Percentiles rank a stretch among this genome's conserved stretches.
Conservation (phyloP, 64 coral and sea anemone genomes). For the Pocillopora verrucosa region DNA sequence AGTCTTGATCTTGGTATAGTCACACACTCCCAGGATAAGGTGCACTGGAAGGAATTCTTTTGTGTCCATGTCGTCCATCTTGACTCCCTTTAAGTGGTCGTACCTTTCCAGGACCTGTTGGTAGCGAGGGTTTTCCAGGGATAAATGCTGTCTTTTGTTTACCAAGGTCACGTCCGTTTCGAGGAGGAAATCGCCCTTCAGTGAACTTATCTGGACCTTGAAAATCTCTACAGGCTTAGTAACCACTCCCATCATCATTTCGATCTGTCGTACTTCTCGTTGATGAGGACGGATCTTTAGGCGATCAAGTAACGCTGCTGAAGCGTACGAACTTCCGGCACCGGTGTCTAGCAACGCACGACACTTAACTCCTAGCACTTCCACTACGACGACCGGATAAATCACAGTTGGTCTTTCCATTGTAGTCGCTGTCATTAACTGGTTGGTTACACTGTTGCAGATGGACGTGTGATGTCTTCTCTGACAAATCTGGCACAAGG, state of each 20-base stretch:
- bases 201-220: conserved; percentile 11
- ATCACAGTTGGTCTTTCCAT: neutral
- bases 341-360: too few relatives aligned
- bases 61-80: too few relatives aligned
- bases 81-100: conserved; percentile 55
- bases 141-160: too few relatives aligned
- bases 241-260: conserved; percentile 42
- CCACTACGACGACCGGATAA: conserved; percentile 34
- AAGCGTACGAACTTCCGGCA: too few relatives aligned
- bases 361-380: conserved; percentile 37
- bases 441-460: conserved; percentile 10
- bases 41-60: too few relatives aligned
- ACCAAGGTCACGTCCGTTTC: neutral
- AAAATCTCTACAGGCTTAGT: neutral
- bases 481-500: conserved; percentile 52
- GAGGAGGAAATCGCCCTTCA: conserved; percentile 5
- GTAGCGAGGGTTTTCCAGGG: neutral
- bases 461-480: conserved; percentile 20
- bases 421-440: conserved; percentile 44
- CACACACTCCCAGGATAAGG: conserved; percentile 13
- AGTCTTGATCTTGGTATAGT: conserved; percentile 61
- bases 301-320: conserved; percentile 1
- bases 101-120: conserved; percentile 20
- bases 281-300: conserved; percentile 6
- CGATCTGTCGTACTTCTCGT: conserved; percentile 10